A percentile compares a stretch with the other conserved stretches of the same genome.
phyloP scores from a whole-genome alignment of 64 coral and sea anemone genomes.

The Pocillopora damicornis region DNA sequence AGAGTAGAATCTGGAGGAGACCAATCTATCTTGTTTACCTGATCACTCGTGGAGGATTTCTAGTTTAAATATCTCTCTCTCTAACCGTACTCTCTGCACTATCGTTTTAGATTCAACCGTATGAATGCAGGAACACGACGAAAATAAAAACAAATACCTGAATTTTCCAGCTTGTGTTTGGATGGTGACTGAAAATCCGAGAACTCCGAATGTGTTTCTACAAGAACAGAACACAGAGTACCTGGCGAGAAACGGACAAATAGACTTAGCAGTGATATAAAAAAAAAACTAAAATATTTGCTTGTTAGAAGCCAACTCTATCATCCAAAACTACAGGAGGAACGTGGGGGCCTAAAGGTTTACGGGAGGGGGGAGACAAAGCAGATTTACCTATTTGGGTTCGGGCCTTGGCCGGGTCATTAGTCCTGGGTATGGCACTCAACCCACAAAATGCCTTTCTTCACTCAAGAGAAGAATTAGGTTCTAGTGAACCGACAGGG shows the following conservation, averaged over 20 bases:
- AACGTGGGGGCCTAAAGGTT: too few species aligned
- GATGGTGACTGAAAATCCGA: conserved; percentile 88
- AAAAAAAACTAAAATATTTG: background rate
- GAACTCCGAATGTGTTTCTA: conserved; percentile 91
- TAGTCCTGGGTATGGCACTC: too few species aligned
- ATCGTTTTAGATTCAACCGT: background rate
- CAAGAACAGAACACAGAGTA: conserved; percentile 91
- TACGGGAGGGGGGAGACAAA: too few species aligned
- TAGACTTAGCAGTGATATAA: background rate
- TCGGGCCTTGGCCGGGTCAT: too few species aligned
- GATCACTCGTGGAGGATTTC: too few species aligned
- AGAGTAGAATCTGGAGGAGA: background rate
- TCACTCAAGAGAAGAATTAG: too few species aligned
- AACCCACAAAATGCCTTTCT: too few species aligned
- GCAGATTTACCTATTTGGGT: too few species aligned
- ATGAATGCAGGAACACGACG: background rate
- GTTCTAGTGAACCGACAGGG: too few species aligned
- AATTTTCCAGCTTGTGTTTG: conserved; percentile 92
- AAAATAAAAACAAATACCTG: conserved; percentile 43
- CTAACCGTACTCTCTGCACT: background rate
- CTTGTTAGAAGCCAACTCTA: too few species aligned
- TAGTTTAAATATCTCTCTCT: background rate
- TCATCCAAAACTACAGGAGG: too few species aligned
- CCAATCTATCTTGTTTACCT: background rate
- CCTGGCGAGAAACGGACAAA: conserved; percentile 24